A percentile compares a stretch with the other conserved stretches of the same genome.
phyloP scores from a whole-genome alignment of 2,113 vertebrate genomes.

The Micronycteris hirsuta region DNA sequence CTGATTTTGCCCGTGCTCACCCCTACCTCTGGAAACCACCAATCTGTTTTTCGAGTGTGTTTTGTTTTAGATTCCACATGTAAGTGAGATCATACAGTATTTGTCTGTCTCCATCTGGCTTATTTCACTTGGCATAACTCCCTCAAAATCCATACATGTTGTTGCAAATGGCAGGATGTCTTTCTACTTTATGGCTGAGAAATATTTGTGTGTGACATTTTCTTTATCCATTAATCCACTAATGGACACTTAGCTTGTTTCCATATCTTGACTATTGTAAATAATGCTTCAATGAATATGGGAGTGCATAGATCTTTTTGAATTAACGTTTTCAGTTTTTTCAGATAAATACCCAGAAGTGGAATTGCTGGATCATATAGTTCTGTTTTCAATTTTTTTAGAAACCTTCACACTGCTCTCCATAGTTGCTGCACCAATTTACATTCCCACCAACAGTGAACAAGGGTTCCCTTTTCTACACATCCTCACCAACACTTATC shows the following conservation, averaged over 20 bases:
- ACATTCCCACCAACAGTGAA: background rate
- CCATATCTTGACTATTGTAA: background rate
- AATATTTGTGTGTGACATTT: background rate
- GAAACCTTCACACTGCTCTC: background rate
- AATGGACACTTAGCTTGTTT: background rate
- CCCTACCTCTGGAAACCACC: background rate
- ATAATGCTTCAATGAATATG: background rate
- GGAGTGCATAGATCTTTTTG: background rate
- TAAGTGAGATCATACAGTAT: background rate
- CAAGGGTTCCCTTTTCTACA: background rate
- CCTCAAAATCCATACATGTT: background rate
- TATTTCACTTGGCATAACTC: background rate
- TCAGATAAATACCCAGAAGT: background rate
- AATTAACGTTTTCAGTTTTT: background rate
- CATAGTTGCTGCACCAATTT: background rate
- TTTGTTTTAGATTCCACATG: background rate
- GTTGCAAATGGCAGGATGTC: background rate
- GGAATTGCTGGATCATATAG: background rate
- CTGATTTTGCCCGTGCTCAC: too few relatives aligned
- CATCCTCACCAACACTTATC: background rate
- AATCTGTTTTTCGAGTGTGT: background rate
- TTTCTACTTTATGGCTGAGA: background rate
- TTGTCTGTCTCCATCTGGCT: background rate
- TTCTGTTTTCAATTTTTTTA: background rate
- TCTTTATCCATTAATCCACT: background rate